Evolutionary conservation across 2,888 invertebrate genomes (phyloP), one percentile per base, ranked within the genome.

Genomic region (Phania funesta): DNA sequence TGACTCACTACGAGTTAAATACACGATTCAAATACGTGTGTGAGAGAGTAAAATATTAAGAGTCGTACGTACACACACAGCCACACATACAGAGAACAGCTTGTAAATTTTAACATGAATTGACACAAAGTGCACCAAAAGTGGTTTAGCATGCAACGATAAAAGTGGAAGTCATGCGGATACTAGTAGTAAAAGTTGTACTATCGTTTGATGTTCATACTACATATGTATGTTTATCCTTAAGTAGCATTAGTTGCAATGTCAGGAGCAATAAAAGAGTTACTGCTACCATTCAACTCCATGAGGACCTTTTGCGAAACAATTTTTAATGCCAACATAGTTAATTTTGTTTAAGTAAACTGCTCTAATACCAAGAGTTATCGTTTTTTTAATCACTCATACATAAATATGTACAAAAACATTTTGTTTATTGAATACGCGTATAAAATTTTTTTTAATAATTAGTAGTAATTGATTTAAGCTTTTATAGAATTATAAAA

Each of bases 71-170:
- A n/a, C 44, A 24, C 35, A 38, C 56, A 48, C 4, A 11, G 0
- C 6, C 6, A 3, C 44, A 29, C 29, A 46, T 11, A 29, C 2
- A 9, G 22, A 7, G 22, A 41, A 38, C 64, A 52, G 29, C 52
- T 71, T 75, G 58, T 71, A 32, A 78, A 78, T 60, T 71, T 70
- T 75, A 78, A 82, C 74, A 70, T 35, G 52, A 74, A 70, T 71
- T 78, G 78, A 82, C 82, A 75, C 38, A 71, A 78, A 64, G 54
- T 74, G 74, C 82, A 74, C 74, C 78, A 70, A 56, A 70, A 71
- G 70, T 78, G 78, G 74, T 78, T 78, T 82, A 70, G 58, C 71
- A 71, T 82, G 78, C 78, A 82, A 78, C 78, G 70, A 58, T 44
- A 62, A 65, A 44, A 38, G 16, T 41, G 54, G 18, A 44, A 52